These are phyloP conservation scores for Gymnocheta viridis DNA, from an alignment of 2,888 invertebrate genomes.

Conservation along the genomic window DNA sequence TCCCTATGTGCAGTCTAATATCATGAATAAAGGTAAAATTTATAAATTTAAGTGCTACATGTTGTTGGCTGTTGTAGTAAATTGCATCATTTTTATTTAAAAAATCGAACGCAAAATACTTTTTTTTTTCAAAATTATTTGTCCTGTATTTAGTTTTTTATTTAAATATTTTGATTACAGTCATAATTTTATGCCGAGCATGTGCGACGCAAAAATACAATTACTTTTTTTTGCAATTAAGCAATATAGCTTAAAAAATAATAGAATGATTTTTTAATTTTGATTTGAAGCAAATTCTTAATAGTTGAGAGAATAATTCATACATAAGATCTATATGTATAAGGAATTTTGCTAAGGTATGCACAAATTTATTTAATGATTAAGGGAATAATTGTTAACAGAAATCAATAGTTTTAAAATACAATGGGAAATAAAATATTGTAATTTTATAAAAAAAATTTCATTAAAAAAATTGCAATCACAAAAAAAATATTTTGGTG, in stretches of 20 bases:
- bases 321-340: not conserved
- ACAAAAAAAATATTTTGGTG: too few relatives aligned
- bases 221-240: slow-evolving; percentile 48
- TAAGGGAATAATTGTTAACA: not conserved
- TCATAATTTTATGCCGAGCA: slow-evolving; percentile 18
- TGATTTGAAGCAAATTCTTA: not conserved
- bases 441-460: not conserved
- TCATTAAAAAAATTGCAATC: not conserved
- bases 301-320: not conserved
- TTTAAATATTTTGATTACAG: slow-evolving; percentile 35
- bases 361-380: not conserved
- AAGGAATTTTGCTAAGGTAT: not conserved
- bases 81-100: slow-evolving; percentile 31
- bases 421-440: not conserved
- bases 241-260: not conserved
- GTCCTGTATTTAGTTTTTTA: slow-evolving; percentile 26
- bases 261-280: not conserved
- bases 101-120: not conserved
- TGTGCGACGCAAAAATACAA: slow-evolving; percentile 6
- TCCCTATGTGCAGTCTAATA: not conserved
- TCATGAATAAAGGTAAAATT: slow-evolving; percentile 43
- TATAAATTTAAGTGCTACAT: slow-evolving; percentile 7
- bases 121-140: not conserved
- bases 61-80: slow-evolving; percentile 3
- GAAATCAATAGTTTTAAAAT: not conserved